phyloP scores from a whole-genome alignment of 1,140 invertebrate genomes.

The Myzus persicae region DNA sequence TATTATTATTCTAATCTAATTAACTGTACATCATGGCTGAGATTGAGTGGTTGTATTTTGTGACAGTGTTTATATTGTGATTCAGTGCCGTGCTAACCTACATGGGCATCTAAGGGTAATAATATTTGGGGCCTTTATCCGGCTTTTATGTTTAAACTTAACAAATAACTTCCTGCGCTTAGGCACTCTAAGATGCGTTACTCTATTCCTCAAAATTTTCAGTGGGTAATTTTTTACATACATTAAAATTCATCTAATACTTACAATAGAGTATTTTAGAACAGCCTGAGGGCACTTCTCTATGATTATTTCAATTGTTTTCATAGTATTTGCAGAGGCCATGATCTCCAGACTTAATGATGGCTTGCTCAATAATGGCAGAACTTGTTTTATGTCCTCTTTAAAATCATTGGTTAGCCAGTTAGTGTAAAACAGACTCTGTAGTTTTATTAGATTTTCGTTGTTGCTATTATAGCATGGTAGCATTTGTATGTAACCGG shows the following conservation, averaged over 20 bases:
- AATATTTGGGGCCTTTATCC: too few relatives aligned
- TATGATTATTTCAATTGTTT: constrained; percentile 64
- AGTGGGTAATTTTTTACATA: too few relatives aligned
- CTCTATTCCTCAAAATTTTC: too few relatives aligned
- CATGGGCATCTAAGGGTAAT: too few relatives aligned
- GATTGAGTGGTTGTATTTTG: too few relatives aligned
- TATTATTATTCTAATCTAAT: too few relatives aligned
- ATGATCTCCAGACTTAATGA: constrained; percentile 43
- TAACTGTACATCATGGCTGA: too few relatives aligned
- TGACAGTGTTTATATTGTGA: too few relatives aligned
- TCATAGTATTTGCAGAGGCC: constrained; percentile 36
- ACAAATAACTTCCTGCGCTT: too few relatives aligned
- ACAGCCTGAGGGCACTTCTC: constrained; percentile 69
- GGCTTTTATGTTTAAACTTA: too few relatives aligned
- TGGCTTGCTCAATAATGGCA: constrained; percentile 37
- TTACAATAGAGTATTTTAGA: constrained; percentile 70
- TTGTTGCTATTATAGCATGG: constrained; percentile 39
- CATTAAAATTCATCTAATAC: constrained; percentile 30
- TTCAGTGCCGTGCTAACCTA: too few relatives aligned
- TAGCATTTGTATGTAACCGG: constrained; percentile 50
- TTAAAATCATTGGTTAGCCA: constrained; percentile 52
- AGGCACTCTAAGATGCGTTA: too few relatives aligned
- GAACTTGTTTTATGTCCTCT: constrained; percentile 53
- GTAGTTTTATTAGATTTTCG: constrained; percentile 50
- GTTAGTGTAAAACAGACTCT: constrained; percentile 50